Base-by-base conservation (phyloP, 2,113 vertebrate genomes). In the Pseudorasbora parva region DNA sequence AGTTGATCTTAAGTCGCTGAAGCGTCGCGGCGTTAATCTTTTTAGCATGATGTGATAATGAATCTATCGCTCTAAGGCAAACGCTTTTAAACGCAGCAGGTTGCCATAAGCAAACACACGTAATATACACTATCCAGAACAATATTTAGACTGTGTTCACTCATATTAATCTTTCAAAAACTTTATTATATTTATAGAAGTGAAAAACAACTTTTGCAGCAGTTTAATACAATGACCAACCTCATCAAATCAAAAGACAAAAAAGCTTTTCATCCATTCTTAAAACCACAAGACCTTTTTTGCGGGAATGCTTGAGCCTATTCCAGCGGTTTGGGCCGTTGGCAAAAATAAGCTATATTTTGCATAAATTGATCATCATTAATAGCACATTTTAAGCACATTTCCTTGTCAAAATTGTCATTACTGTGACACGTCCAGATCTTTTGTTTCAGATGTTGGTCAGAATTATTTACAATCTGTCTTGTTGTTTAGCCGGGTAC, bases 11-110 rank as follows among this genome's bases (percentile, higher is more conserved):
- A 7, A 49, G 25, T 73, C 41, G 57, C 7, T 47, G 69, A 74
- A 45, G 81, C 25, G 45, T 82, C 19, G 23, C 37, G 5, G 69
- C 17, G 14, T 30, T 21, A 47, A 73, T 73, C 10, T 33, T 30
- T 60, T 49, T 74, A 45, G 66, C 80, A 82, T 59, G 66, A 82
- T 43, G 79, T 81, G 64, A 56, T 81, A 56, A 71, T 81, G 33
- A 82, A 71, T 82, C 47, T 72, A 57, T 82, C 51, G 54, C 81
- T 73, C 19, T 51, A 54, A 15, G 25, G 27, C 57, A 82, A n/a
- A 23, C 1, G 30, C 51, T 77, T 23, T 76, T 23, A 76, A 57
- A 15, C 1, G 2, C 51, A 76, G 21, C 21, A 51, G 73, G 51
- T 4, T 57, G 51, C 19, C 27, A 21, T 75, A 57, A 21, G n/a